These are phyloP conservation scores for Potamarius usumacintae DNA, from an alignment of 2,113 vertebrate genomes.

Conservation along the genomic window DNA sequence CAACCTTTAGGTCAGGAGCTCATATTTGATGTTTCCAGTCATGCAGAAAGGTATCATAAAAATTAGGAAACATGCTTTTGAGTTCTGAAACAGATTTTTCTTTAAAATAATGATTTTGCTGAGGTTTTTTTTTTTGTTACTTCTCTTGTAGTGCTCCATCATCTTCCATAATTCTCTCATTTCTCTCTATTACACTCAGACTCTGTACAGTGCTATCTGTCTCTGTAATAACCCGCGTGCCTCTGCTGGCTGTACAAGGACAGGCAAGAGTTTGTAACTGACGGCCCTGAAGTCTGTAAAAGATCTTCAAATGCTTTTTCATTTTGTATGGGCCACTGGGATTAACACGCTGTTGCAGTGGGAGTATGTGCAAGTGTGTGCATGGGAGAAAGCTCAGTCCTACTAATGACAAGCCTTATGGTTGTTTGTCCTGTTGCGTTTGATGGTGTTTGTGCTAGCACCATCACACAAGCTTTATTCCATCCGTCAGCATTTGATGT, in stretches of 20 bases:
- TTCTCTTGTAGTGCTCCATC: not conserved
- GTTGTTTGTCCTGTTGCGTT: slow-evolving; percentile 19
- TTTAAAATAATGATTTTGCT: not conserved
- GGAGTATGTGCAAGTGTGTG: slow-evolving; percentile 20
- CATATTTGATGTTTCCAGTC: not conserved
- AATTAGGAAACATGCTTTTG: not conserved
- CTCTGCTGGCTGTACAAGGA: not conserved
- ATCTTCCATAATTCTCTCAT: not conserved
- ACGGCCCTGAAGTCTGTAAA: slow-evolving; percentile 23
- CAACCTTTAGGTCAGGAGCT: not conserved
- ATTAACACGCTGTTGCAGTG: slow-evolving; percentile 27
- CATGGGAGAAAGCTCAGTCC: not conserved
- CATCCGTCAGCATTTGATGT: slow-evolving; percentile 2
- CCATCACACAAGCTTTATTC: not conserved
- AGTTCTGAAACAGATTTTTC: not conserved
- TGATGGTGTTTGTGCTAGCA: slow-evolving; percentile 18
- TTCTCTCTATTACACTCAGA: not conserved
- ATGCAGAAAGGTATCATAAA: not conserved
- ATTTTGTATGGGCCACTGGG: slow-evolving; percentile 36
- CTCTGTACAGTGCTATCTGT: not conserved
- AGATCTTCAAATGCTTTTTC: slow-evolving; percentile 33
- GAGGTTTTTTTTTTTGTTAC: not conserved
- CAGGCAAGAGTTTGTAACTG: not conserved
- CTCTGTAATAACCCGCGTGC: not conserved
- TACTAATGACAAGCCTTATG: slow-evolving; percentile 1